Conservation (phyloP, 2,113 vertebrate species). For the Solenodon paradoxus region DNA sequence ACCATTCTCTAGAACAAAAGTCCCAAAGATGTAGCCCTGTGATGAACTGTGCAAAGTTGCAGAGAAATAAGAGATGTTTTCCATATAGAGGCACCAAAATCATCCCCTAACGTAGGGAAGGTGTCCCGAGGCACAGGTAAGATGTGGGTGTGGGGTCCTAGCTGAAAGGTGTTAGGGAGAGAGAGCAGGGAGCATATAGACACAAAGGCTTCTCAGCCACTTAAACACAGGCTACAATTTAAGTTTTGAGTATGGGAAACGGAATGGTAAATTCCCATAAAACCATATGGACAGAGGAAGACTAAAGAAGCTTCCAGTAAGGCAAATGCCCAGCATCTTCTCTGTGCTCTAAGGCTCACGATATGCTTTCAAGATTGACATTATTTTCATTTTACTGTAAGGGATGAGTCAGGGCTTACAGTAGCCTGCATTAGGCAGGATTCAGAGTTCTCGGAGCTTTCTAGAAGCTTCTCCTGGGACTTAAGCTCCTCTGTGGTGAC, state of each 20-base stretch:
- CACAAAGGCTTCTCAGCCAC: fast-evolving
- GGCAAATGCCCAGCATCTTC: neutral
- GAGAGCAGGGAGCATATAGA: fast-evolving
- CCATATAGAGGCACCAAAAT: too few relatives aligned
- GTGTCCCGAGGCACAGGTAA: neutral
- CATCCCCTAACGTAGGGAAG: neutral
- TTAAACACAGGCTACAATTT: neutral
- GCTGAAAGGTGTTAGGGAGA: neutral
- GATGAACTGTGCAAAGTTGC: neutral
- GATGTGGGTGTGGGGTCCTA: neutral
- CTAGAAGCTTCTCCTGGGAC: neutral
- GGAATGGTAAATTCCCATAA: neutral
- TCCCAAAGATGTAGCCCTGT: neutral
- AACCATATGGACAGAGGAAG: neutral
- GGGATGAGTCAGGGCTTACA: neutral
- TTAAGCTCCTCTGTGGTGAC: neutral
- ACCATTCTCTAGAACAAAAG: neutral
- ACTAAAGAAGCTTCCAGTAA: neutral
- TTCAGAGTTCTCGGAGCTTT: neutral
- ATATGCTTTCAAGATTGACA: neutral
- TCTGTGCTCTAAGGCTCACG: neutral
- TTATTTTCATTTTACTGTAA: neutral
- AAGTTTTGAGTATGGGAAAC: neutral
- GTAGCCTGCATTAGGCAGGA: neutral
- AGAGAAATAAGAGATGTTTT: too few relatives aligned